phyloP scores from a whole-genome alignment of 2,797 vertebrate genomes.

The Taenioides sp. region DNA sequence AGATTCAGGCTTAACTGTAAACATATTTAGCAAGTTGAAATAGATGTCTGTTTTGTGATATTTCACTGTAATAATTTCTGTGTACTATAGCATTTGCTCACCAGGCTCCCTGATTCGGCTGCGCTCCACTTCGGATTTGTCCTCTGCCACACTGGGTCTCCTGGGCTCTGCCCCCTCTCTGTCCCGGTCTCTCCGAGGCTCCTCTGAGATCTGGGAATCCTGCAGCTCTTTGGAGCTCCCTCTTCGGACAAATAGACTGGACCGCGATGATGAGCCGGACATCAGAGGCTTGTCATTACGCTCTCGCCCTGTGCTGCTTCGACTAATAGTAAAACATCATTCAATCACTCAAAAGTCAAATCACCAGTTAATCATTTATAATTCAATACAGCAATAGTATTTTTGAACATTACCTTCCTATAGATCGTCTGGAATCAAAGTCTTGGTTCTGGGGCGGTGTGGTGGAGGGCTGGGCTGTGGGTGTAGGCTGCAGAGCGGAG shows the following conservation, averaged over 20 bases:
- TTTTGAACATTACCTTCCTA: conserved; percentile 83
- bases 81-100: conserved; percentile 51
- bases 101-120: conserved; percentile 80
- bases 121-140: conserved; percentile 78
- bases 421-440: conserved; percentile 84
- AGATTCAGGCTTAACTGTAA: conserved; percentile 82
- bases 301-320: conserved; percentile 84
- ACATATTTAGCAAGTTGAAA: neutral
- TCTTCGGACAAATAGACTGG: conserved; percentile 79
- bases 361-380: neutral
- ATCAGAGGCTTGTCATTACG: conserved; percentile 85
- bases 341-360: neutral
- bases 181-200: conserved; percentile 82
- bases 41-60: neutral
- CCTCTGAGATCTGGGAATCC: conserved; percentile 83
- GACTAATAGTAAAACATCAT: conserved; percentile 43
- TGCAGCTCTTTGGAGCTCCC: conserved; percentile 86
- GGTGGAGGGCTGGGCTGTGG: conserved; percentile 69
- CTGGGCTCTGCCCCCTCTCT: conserved; percentile 79
- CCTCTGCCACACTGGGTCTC: conserved; percentile 80
- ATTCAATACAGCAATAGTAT: neutral
- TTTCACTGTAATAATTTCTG: neutral
- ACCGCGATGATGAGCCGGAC: conserved; percentile 72
- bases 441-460: conserved; percentile 81
- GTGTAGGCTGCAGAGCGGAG: conserved; percentile 89